Base-by-base conservation (phyloP, 2,888 invertebrate genomes). In the Atethmia centrago region DNA sequence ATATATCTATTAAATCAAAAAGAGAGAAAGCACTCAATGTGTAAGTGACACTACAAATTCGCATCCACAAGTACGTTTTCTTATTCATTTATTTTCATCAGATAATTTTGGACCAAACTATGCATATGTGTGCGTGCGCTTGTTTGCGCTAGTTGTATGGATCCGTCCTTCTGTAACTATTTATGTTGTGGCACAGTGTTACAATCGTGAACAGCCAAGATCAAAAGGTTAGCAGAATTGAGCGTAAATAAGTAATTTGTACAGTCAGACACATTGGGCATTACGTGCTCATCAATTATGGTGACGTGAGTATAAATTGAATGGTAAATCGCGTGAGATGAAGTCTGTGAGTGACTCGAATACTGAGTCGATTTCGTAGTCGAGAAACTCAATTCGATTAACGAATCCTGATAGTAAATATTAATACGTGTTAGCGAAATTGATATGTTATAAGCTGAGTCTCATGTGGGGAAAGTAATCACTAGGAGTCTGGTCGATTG, bases 191-290 rank as follows among this genome's bases (percentile, higher is more conserved):
- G 9, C 42, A 28, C 71, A n/a, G n/a, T 53, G 42, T 72, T 59
- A 64, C 63, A 55, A 55, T 61, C 40, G 36, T 25, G 56, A 47
- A n/a, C 19, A 55, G 28, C 53, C 53, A 59, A 80, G 84, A 69
- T 69, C 82, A 65, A 81, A 80, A 73, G 55, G 62, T 66, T 64
- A 71, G 67, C 51, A 74, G 81, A 71, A 80, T 80, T 75, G 71
- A 45, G 75, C 75, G 68, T 84, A 75, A 74, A 77, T 83, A 85
- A 82, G 74, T 74, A 74, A 85, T 83, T 63, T 82, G 66, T 83
- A 70, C 25, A 65, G 40, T 65, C 71, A 77, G 64, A 85, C 71
- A 82, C 65, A 85, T 68, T 74, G 71, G 53, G 47, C 47, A 67
- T 71, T 65, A 69, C 47, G 56, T 42, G 28, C 51, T 62, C 47